Conservation (phyloP, 2,113 vertebrate genomes). For the Pteruthius melanotis region DNA sequence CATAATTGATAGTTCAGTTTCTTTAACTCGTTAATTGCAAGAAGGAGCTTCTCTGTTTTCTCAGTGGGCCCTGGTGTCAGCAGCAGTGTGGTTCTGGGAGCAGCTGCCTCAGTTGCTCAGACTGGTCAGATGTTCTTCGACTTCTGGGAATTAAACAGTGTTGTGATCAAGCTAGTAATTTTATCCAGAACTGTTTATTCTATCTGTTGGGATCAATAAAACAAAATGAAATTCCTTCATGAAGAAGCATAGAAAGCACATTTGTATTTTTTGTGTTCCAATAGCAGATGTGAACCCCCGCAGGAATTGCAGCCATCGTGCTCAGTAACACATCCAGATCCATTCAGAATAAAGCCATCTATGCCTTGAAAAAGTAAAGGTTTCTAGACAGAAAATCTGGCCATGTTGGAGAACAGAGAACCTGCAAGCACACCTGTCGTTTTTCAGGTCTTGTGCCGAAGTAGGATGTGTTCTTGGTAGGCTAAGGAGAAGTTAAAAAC, state of each 20-base stretch:
- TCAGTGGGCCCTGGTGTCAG: not conserved
- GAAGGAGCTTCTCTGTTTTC: not conserved
- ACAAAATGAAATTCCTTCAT: not conserved
- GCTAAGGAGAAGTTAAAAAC: not conserved
- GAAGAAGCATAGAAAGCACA: not conserved
- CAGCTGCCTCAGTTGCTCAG: not conserved
- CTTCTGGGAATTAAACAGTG: not conserved
- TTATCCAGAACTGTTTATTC: not conserved
- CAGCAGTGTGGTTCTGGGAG: not conserved
- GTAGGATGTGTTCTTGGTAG: not conserved
- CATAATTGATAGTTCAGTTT: not conserved
- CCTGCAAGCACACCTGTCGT: not conserved
- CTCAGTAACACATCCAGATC: too few relatives aligned
- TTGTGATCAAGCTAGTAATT: not conserved
- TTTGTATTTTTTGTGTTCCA: not conserved
- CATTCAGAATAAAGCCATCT: not conserved
- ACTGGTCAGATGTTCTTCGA: not conserved
- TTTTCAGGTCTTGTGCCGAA: not conserved
- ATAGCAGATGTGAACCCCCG: not conserved
- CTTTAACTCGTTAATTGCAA: not conserved
- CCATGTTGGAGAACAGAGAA: not conserved
- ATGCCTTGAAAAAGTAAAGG: not conserved
- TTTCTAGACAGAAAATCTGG: not conserved
- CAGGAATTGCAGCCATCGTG: not conserved
- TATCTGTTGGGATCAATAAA: not conserved